A percentile compares a stretch with the other conserved stretches of the same genome.
phyloP scores from a whole-genome alignment of 1,140 invertebrate genomes.

The Bilobella aurantiaca region DNA sequence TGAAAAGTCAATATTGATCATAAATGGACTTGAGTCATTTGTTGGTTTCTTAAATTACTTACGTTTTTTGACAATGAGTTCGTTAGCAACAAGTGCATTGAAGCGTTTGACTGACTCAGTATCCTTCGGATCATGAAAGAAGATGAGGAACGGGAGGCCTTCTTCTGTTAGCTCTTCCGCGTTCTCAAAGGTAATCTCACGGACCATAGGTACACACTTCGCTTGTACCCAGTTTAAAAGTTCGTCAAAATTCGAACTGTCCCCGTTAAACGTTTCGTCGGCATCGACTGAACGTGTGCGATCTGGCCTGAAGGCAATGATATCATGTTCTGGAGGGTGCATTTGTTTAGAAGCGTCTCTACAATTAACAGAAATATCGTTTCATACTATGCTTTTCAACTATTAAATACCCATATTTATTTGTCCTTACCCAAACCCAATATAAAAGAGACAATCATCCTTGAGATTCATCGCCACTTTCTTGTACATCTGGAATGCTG shows the following conservation, averaged over 20 bases:
- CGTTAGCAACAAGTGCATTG: slow-evolving; percentile 64
- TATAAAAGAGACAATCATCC: slow-evolving; percentile 91
- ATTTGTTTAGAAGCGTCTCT: slow-evolving; percentile 55
- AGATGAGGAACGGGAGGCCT: slow-evolving; percentile 94
- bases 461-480: slow-evolving; percentile 77
- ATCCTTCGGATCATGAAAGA: slow-evolving; percentile 87
- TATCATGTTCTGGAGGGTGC: slow-evolving; percentile 67
- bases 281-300: slow-evolving; percentile 63
- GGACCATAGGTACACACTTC: slow-evolving; percentile 69
- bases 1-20: slow-evolving; percentile 43
- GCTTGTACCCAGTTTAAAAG: slow-evolving; percentile 52
- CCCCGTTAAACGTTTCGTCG: slow-evolving; percentile 68
- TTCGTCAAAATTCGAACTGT: slow-evolving; percentile 61
- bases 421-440: slow-evolving; percentile 73
- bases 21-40: too few species aligned
- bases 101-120: slow-evolving; percentile 73
- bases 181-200: slow-evolving; percentile 98
- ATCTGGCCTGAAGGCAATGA: slow-evolving; percentile 69
- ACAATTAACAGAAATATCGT: background rate
- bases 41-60: too few species aligned
- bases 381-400: too few species aligned
- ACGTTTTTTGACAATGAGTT: slow-evolving; percentile 84
- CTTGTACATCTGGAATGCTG: slow-evolving; percentile 67
- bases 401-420: background rate
- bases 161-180: slow-evolving; percentile 98